Evolutionary conservation across 2,888 invertebrate species (phyloP).

Genomic region (Phymatocera aterrima): DNA sequence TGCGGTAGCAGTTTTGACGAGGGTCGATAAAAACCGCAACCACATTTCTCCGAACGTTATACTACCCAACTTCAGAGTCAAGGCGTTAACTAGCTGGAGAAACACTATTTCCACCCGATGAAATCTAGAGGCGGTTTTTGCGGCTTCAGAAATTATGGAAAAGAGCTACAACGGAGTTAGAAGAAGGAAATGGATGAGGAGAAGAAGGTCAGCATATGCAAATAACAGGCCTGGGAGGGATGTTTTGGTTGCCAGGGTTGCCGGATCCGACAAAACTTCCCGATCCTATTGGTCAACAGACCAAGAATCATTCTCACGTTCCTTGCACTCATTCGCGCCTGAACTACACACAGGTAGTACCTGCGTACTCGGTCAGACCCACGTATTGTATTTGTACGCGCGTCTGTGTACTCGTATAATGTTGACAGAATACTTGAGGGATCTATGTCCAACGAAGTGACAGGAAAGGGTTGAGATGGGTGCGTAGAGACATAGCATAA

Average conservation of each 20-base stretch:
- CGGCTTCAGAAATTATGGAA: slow-evolving; percentile 30
- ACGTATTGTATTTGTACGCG: not conserved
- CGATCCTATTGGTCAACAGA: slow-evolving; percentile 34
- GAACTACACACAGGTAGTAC: too few relatives aligned
- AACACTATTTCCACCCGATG: slow-evolving; percentile 25
- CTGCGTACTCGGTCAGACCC: not conserved
- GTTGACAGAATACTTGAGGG: slow-evolving; percentile 23
- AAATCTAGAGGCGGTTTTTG: slow-evolving; percentile 28
- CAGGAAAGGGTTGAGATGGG: slow-evolving; percentile 15
- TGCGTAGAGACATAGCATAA: not conserved
- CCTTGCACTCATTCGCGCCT: slow-evolving; percentile 7
- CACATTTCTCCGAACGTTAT: slow-evolving; percentile 23
- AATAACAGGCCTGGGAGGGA: slow-evolving; percentile 66
- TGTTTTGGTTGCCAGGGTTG: slow-evolving; percentile 58
- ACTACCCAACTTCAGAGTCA: slow-evolving; percentile 15
- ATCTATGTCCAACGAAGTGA: slow-evolving; percentile 2
- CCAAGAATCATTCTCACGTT: slow-evolving; percentile 14
- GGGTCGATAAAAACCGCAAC: slow-evolving; percentile 40
- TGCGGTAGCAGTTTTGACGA: slow-evolving; percentile 32
- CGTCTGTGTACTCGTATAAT: not conserved
- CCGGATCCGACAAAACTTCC: slow-evolving; percentile 47
- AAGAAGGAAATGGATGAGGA: slow-evolving; percentile 64
- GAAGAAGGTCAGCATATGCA: slow-evolving; percentile 67
- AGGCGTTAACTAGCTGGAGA: slow-evolving; percentile 39
- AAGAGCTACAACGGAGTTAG: slow-evolving; percentile 38